A percentile compares a stretch with the other conserved stretches of the same genome.
phyloP scores from a whole-genome alignment of 2,888 invertebrate genomes.

The Cantharis lateralis region DNA sequence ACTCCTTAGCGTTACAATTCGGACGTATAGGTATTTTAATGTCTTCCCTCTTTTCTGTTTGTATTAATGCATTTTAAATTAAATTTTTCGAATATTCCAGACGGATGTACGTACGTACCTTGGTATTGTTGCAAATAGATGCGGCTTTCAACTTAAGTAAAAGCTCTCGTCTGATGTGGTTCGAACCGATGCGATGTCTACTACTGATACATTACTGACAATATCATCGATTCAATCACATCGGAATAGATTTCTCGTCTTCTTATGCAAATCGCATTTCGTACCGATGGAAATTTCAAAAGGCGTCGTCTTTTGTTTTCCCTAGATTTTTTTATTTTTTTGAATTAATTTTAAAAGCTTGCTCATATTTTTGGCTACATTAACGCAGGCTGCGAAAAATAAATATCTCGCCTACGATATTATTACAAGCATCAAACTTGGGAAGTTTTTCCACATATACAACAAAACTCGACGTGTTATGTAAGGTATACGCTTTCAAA shows the following conservation, averaged over 20 bases:
- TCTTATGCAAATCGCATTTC: slow-evolving; percentile 37
- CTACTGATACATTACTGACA: slow-evolving; percentile 22
- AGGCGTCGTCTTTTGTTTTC: background rate
- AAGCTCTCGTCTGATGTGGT: slow-evolving; percentile 12
- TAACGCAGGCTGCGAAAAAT: background rate
- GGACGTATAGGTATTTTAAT: background rate
- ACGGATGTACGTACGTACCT: background rate
- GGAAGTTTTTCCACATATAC: background rate
- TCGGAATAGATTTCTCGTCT: slow-evolving; percentile 22
- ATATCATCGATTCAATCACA: slow-evolving; percentile 22
- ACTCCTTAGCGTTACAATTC: background rate
- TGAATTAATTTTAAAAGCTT: background rate
- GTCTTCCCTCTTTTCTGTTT: background rate
- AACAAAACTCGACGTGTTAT: background rate
- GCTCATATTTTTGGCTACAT: background rate
- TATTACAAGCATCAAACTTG: background rate
- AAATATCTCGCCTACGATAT: background rate
- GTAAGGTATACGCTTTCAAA: background rate
- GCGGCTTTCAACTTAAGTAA: slow-evolving; percentile 23
- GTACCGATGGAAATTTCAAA: background rate
- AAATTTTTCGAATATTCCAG: background rate
- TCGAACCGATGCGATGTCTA: slow-evolving; percentile 14
- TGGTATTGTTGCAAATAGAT: background rate
- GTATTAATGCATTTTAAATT: background rate
- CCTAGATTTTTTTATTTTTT: background rate